A percentile compares a stretch with the other conserved stretches of the same genome.
Conservation (phyloP, 2,888 invertebrate species). For the Leucozona laternaria region DNA sequence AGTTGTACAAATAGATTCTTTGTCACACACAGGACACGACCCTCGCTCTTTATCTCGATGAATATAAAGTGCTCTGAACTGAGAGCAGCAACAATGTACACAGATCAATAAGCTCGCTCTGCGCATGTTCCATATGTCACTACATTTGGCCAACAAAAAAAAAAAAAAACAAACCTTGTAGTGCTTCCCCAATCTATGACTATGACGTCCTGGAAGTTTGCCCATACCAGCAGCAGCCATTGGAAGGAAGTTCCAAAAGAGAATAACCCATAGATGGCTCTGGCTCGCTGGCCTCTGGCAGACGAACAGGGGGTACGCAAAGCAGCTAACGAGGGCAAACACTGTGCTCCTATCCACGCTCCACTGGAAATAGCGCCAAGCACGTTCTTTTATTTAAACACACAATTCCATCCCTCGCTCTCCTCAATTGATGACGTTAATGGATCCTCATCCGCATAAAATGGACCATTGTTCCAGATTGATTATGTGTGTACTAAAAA, state of each 20-base stretch:
- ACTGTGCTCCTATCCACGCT: slow-evolving; percentile 15
- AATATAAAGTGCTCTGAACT: slow-evolving; percentile 30
- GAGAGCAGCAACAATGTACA: slow-evolving; percentile 39
- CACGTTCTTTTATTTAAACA: slow-evolving; percentile 31
- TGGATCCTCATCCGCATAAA: slow-evolving; percentile 68
- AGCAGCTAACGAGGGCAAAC: slow-evolving; percentile 52
- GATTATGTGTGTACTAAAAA: slow-evolving; percentile 70
- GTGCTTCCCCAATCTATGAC: slow-evolving; percentile 33
- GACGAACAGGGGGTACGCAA: slow-evolving; percentile 9
- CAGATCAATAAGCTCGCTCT: slow-evolving; percentile 62
- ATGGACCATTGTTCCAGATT: slow-evolving; percentile 74
- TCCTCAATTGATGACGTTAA: slow-evolving; percentile 72
- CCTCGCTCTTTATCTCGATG: slow-evolving; percentile 41
- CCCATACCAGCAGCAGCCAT: slow-evolving; percentile 29
- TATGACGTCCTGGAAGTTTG: slow-evolving; percentile 60
- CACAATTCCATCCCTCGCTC: slow-evolving; percentile 21
- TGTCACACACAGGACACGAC: slow-evolving; percentile 26
- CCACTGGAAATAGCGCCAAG: slow-evolving; percentile 56
- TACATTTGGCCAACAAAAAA: not conserved
- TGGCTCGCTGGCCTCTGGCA: slow-evolving; percentile 34
- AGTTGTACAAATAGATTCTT: slow-evolving; percentile 32
- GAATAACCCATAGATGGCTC: not conserved
- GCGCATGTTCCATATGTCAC: slow-evolving; percentile 60
- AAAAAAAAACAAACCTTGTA: slow-evolving; percentile 36
- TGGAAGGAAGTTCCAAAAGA: slow-evolving; percentile 58